A percentile compares a stretch with the other conserved stretches of the same genome.
Conservation (phyloP, 2,113 vertebrate genomes). For the Nannobrachium achirus region DNA sequence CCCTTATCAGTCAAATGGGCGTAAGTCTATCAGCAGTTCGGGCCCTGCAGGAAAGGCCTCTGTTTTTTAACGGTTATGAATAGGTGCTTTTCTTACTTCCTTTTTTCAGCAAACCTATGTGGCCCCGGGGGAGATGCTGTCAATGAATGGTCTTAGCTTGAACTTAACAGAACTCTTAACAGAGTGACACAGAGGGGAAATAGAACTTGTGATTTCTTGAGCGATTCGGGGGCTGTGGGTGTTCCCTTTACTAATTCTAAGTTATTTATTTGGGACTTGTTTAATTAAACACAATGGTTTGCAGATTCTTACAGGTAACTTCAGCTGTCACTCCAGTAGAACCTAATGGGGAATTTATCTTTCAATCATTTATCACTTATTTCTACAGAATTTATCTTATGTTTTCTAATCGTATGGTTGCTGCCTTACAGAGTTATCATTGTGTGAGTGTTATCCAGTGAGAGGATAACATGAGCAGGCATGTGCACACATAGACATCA, state of each 20-base stretch:
- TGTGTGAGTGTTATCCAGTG: too few relatives aligned
- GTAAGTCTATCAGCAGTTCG: slow-evolving; percentile 75
- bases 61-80: slow-evolving; percentile 75
- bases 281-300: too few relatives aligned
- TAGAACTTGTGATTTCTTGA: neutral
- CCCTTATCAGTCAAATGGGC: slow-evolving; percentile 72
- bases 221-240: neutral
- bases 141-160: slow-evolving; percentile 38
- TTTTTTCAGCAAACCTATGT: slow-evolving; percentile 54
- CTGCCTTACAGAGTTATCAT: too few relatives aligned
- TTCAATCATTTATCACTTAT: too few relatives aligned
- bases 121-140: slow-evolving; percentile 42
- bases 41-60: slow-evolving; percentile 63
- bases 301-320: neutral
- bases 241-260: neutral
- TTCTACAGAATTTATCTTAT: too few relatives aligned
- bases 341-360: too few relatives aligned
- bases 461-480: too few relatives aligned
- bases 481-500: too few relatives aligned
- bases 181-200: neutral
- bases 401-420: too few relatives aligned
- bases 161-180: slow-evolving; percentile 40
- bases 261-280: too few relatives aligned
- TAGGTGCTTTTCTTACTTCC: slow-evolving; percentile 74
- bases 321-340: neutral